Percentiles rank a stretch among this genome's conserved stretches.
Evolutionary conservation across 2,888 invertebrate species (phyloP).

Genomic region (Perithous albicinctus): DNA sequence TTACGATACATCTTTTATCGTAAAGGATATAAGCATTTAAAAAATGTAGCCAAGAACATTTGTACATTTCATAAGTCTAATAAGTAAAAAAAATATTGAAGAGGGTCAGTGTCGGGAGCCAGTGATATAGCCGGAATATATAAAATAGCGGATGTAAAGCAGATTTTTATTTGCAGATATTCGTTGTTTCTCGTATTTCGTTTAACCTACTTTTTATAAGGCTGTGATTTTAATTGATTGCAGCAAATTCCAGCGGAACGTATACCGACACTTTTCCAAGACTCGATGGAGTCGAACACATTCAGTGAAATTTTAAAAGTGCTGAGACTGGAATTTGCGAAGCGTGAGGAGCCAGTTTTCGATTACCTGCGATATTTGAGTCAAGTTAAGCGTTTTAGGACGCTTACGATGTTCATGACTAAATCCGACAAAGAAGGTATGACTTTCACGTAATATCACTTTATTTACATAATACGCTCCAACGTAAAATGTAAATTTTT

Average conservation of each 20-base stretch:
- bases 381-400: slow-evolving; percentile 88
- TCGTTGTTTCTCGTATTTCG: slow-evolving; percentile 22
- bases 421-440: slow-evolving; percentile 87
- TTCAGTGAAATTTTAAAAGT: slow-evolving; percentile 87
- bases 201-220: slow-evolving; percentile 23
- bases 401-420: slow-evolving; percentile 88
- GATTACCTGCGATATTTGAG: slow-evolving; percentile 86
- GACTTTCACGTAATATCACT: slow-evolving; percentile 54
- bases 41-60: no score
- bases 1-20: no score
- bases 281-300: slow-evolving; percentile 88
- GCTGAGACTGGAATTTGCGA: slow-evolving; percentile 85
- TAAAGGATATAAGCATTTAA: no score
- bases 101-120: no score
- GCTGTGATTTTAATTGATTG: slow-evolving; percentile 65
- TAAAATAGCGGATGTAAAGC: not conserved
- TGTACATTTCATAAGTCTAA: no score
- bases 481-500: not conserved
- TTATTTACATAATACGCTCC: not conserved
- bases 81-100: no score
- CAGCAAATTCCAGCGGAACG: slow-evolving; percentile 87
- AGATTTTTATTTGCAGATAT: not conserved
- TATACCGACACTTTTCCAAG: slow-evolving; percentile 88
- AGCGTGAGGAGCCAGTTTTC: slow-evolving; percentile 83
- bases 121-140: no score